phyloP scores from a whole-genome alignment of 1,140 invertebrate species.

The Branchinecta lynchi region DNA sequence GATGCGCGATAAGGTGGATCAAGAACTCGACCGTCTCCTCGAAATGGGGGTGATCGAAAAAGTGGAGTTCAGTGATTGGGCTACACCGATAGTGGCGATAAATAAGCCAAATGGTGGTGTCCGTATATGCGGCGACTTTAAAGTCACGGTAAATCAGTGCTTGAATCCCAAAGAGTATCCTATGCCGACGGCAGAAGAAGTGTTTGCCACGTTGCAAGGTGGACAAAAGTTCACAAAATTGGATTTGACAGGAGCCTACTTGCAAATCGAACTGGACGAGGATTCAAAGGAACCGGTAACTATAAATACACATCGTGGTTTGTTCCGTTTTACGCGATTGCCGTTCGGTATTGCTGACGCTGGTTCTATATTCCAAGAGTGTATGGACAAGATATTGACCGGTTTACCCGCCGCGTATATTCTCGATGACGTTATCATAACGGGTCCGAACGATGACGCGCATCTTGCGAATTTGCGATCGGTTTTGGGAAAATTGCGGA shows the following conservation, averaged over 20 bases:
- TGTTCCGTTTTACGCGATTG: conserved; percentile 30
- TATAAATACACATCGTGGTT: too few relatives aligned
- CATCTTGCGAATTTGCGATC: conserved; percentile 25
- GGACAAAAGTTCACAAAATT: conserved; percentile 24
- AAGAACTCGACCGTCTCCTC: background rate
- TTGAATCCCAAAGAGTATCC: conserved; percentile 25
- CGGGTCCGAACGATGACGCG: conserved; percentile 16
- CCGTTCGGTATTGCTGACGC: conserved; percentile 36
- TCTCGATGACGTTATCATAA: conserved; percentile 27
- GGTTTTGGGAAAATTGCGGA: conserved; percentile 24
- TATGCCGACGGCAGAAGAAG: conserved; percentile 25
- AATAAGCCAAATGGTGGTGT: conserved; percentile 29
- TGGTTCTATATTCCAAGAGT: conserved; percentile 36
- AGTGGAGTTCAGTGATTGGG: conserved; percentile 27
- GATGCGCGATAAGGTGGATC: conserved; percentile 8
- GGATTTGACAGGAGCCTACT: conserved; percentile 25
- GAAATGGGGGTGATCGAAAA: conserved; percentile 23
- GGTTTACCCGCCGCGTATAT: conserved; percentile 25
- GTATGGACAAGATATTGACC: conserved; percentile 32
- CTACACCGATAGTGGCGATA: conserved; percentile 31
- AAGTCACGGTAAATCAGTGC: conserved; percentile 28
- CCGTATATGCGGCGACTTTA: conserved; percentile 30
- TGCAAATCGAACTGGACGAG: conserved; percentile 24
- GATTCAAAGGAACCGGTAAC: conserved; percentile 10
- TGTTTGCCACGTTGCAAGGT: conserved; percentile 22